Evolutionary conservation across 2,797 vertebrate genomes (phyloP), one percentile per base, ranked within the genome.

Genomic region (Lagodon rhomboides): DNA sequence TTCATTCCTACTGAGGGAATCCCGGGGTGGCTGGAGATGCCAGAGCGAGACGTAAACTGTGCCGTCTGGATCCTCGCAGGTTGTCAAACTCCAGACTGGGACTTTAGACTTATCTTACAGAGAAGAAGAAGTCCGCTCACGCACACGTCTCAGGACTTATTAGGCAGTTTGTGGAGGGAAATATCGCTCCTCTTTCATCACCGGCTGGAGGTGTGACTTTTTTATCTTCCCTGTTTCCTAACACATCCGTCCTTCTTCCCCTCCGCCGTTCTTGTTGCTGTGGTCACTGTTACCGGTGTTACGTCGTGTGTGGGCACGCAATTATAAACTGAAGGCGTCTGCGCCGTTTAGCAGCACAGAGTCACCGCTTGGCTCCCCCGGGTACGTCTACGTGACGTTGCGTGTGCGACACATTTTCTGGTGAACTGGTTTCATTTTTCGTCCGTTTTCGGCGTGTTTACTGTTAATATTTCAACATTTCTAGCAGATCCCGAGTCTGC

Each of bases 1-100:
- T 93, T 91, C 86, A 89, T 90, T 92, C 91, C 90, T 85, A 73
- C 69, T 92, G 73, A 92, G 85, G 88, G 87, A 90, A 91, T 86
- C 85, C 85, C 87, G 73, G 80, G 58, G 84, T 76, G 76, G 79
- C 69, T 56, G 78, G 72, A 66, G 64, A 75, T 80, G 75, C 54
- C 83, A 77, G 76, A 73, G 80, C 34, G 4, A 90, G 84, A 91
- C 85, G 77, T 90, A 92, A 90, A 92, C 88, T 84, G 69, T 77
- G 49, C 47, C 17, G 77, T 85, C 91, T 89, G 84, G 79, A 79
- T 90, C 65, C 54, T 59, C 82, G 88, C 79, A 81, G 58, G 66
- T 81, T 84, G 85, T 91, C 88, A 88, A 88, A 88, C 86, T 83
- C 85, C 84, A 85, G 47, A 75, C 75, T 17, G 61, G 47, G 73